A percentile compares a stretch with the other conserved stretches of the same genome.
Evolutionary conservation across 2,113 vertebrate species (phyloP).

Genomic region (Gila orcuttii): DNA sequence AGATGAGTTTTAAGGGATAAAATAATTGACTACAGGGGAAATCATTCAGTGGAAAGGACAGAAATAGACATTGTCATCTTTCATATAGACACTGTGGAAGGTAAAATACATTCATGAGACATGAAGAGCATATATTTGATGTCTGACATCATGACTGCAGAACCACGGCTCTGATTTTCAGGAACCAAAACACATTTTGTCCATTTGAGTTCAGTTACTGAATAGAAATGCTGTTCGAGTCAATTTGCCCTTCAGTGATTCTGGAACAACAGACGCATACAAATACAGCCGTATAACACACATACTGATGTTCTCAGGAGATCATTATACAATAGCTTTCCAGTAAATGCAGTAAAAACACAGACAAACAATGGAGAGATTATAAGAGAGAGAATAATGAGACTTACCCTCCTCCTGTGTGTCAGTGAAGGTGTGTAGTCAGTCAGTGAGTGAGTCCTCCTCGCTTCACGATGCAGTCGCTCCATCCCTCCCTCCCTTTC

Average conservation of each 20-base stretch:
- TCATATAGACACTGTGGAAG: constrained; percentile 28
- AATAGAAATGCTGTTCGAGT: not conserved
- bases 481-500: constrained; percentile 40
- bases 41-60: not conserved
- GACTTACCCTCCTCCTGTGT: constrained; percentile 46
- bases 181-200: not conserved
- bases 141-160: too few species aligned
- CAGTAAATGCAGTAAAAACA: not conserved
- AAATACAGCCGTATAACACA: not conserved
- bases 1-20: too few species aligned
- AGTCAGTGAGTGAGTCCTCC: not conserved
- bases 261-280: not conserved
- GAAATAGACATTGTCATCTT: not conserved
- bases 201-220: not conserved
- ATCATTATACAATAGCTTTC: not conserved
- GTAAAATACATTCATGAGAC: too few species aligned
- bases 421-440: constrained; percentile 27
- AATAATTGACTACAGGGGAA: not conserved
- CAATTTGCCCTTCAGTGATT: not conserved
- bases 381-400: not conserved
- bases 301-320: not conserved
- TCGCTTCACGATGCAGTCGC: constrained; percentile 7
- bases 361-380: not conserved
- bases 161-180: not conserved
- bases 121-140: not conserved